Evolutionary conservation across 2,113 vertebrate species (phyloP), one percentile per base, ranked within the genome.

Genomic region (Recurvirostra avosetta): DNA sequence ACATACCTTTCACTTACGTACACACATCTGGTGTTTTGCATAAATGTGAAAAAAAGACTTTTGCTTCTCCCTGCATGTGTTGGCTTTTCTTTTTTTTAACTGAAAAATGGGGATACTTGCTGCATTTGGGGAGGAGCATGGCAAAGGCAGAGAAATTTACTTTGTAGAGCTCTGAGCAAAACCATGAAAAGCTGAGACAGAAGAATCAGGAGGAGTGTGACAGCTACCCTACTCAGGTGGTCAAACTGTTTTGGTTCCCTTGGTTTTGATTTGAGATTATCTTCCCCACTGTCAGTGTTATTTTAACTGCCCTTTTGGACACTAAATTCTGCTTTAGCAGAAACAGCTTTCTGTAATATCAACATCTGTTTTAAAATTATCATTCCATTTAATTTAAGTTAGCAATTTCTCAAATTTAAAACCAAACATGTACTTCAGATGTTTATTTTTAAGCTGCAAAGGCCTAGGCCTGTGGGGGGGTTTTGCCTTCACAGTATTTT

Each of bases 11-110:
- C 67, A 82, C 92, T 94, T 92, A 89, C 73, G 91, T 65, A 95
- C 80, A 72, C 94, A 95, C 95, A 97, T 95, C 96, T 96, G 96
- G 80, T 95, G 92, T 92, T 97, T 95, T 92, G 84, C 91, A 91
- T 75, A 75, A 78, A 94, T 38, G 45, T 73, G 66, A 88, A 90
- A 84, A 84, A 84, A 72, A 89, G 77, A 59, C 59, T 86, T 90
- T 41, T 84, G 30, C 89, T 68, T 95, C 55, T 91, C 91, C 26
- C 52, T 91, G 58, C 40, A 61, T 76, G 56, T 45, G 25, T 23
- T 55, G 29, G 8, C 9, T 20, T 56, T 55, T 73, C 32, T 8
- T 23, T 21, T 21, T 30, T 40, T 70, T 62, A 62, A 74, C 30
- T 56, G 49, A 82, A 82, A 94, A 93, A 82, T 23, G 12, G 58